Evolutionary conservation across 2,888 invertebrate species (phyloP).

Genomic region (Troilus luridus): DNA sequence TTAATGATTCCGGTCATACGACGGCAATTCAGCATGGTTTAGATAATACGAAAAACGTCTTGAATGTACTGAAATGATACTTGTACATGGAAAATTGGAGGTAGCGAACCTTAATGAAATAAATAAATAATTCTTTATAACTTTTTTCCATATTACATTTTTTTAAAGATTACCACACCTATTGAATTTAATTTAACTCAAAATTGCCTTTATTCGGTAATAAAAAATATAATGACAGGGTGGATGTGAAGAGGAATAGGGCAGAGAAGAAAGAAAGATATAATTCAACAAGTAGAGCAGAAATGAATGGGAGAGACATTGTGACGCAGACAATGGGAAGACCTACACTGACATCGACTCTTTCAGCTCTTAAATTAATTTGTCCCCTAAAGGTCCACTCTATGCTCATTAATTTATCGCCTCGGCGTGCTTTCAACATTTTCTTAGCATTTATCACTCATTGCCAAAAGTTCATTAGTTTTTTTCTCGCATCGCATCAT

Average conservation of each 20-base stretch:
- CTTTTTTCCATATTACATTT: no score
- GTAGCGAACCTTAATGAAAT: no score
- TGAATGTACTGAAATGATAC: no score
- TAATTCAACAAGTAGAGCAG: constrained; percentile 19
- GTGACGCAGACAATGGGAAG: not conserved
- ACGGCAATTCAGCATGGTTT: no score
- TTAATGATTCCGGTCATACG: no score
- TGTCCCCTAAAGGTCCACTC: constrained; percentile 26
- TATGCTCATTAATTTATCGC: not conserved
- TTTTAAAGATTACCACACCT: not conserved
- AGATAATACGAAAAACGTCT: no score
- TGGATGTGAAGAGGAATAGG: constrained; percentile 8
- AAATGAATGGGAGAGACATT: constrained; percentile 44
- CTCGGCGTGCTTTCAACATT: not conserved
- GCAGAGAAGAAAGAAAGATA: constrained; percentile 32
- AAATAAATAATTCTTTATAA: no score
- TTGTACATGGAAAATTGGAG: no score
- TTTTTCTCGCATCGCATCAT: not conserved
- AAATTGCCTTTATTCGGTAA: not conserved
- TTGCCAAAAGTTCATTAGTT: not conserved
- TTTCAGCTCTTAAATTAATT: constrained; percentile 38
- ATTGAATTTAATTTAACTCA: not conserved
- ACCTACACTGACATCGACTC: not conserved
- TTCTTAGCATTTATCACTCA: not conserved
- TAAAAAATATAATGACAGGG: not conserved